phyloP scores from a whole-genome alignment of 2,888 invertebrate species.

The Arrhopalites spinosus region DNA sequence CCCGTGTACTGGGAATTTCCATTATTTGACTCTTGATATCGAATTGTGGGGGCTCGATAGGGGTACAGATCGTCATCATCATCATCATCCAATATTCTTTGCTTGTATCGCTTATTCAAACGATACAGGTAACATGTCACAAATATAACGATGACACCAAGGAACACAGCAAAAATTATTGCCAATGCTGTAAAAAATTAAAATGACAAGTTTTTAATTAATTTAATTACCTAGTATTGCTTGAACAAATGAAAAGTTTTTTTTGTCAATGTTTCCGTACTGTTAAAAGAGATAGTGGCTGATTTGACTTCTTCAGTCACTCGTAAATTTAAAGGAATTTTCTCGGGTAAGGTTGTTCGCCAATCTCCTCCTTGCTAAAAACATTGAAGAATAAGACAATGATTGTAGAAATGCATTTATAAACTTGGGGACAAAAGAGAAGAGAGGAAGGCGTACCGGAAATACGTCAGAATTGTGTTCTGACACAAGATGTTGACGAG shows the following conservation, averaged over 20 bases:
- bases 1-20: conserved; percentile 40
- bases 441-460: background rate
- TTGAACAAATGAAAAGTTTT: background rate
- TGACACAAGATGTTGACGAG: too few relatives aligned
- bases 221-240: background rate
- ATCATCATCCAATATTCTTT: conserved; percentile 70
- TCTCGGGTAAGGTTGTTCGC: conserved; percentile 47
- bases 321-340: conserved; percentile 28
- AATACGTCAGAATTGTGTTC: background rate
- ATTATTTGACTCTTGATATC: conserved; percentile 44
- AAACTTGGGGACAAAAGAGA: background rate
- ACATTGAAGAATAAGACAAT: background rate
- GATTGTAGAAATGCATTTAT: background rate
- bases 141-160: conserved; percentile 71
- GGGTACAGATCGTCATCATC: conserved; percentile 67
- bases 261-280: conserved; percentile 37
- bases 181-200: conserved; percentile 72
- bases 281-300: conserved; percentile 48
- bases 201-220: background rate
- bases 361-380: conserved; percentile 48
- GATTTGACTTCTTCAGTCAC: conserved; percentile 36
- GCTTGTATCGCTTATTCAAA: conserved; percentile 74
- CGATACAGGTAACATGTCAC: conserved; percentile 76
- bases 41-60: conserved; percentile 40
- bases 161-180: conserved; percentile 75